Conservation (phyloP, 2,113 vertebrate genomes). For the Tylochromis polylepis region DNA sequence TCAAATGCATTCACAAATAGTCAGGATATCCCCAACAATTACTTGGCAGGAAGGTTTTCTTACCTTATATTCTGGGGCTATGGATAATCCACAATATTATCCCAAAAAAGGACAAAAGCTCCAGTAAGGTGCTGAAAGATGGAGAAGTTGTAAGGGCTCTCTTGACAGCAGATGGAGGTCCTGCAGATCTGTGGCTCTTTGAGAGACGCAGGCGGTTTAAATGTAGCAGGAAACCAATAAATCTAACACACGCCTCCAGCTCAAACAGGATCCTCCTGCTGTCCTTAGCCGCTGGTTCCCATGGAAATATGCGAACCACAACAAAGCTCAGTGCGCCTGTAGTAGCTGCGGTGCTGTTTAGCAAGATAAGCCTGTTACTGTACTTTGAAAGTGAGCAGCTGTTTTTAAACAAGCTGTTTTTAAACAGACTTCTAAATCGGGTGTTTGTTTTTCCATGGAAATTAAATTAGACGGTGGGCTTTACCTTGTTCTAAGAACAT, state of each 20-base stretch:
- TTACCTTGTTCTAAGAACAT: constrained; percentile 10
- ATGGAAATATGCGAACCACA: constrained; percentile 65
- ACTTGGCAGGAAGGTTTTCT: not conserved
- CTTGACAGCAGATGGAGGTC: constrained; percentile 15
- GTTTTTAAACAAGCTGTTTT: constrained; percentile 14
- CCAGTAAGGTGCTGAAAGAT: not conserved
- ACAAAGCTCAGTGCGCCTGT: constrained; percentile 39
- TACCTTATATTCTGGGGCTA: constrained; percentile 44
- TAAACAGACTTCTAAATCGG: not conserved
- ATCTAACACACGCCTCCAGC: constrained; percentile 51
- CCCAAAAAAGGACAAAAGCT: not conserved
- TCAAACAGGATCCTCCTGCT: constrained; percentile 53
- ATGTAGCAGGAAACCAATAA: constrained; percentile 54
- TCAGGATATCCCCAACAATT: not conserved
- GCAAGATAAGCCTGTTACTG: constrained; percentile 58
- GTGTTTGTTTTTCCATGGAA: constrained; percentile 50
- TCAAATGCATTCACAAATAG: not conserved
- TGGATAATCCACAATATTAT: constrained; percentile 19
- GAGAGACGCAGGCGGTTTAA: constrained; percentile 59
- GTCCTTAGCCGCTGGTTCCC: constrained; percentile 51
- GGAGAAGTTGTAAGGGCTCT: not conserved
- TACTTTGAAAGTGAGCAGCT: constrained; percentile 9
- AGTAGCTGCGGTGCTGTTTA: constrained; percentile 12
- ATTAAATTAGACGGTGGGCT: not conserved
- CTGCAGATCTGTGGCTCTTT: constrained; percentile 48